phyloP scores from a whole-genome alignment of 2,113 vertebrate genomes.

The Pithys albifrons region DNA sequence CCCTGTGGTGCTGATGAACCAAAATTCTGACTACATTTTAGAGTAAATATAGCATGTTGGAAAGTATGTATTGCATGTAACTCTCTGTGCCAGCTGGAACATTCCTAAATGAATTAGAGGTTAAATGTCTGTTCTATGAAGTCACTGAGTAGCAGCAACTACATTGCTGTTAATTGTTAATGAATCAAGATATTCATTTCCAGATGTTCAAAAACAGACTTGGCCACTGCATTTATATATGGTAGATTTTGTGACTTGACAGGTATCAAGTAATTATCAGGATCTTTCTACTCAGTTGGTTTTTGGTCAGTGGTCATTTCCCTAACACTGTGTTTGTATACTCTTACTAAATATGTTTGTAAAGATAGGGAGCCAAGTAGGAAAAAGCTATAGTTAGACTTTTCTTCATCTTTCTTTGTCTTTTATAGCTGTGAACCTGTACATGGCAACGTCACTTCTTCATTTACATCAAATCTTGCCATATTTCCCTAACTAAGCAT shows the following conservation, averaged over 20 bases:
- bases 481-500: background rate
- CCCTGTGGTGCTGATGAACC: background rate
- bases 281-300: background rate
- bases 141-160: background rate
- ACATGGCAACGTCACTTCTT: background rate
- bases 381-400: background rate
- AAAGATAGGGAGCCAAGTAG: background rate
- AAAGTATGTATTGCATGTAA: background rate
- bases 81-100: background rate
- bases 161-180: background rate
- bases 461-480: background rate
- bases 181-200: background rate
- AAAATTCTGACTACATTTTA: background rate
- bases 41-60: background rate
- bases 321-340: background rate
- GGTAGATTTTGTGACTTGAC: background rate
- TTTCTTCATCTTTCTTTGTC: background rate
- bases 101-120: background rate
- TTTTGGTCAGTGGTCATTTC: background rate
- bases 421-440: background rate
- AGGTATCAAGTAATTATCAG: background rate
- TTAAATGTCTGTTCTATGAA: background rate
- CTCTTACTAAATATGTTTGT: background rate
- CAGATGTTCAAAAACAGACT: background rate
- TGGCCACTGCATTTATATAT: accelerated